phyloP scores from a whole-genome alignment of 2,797 vertebrate species.

The Alcedo quadribrachys region DNA sequence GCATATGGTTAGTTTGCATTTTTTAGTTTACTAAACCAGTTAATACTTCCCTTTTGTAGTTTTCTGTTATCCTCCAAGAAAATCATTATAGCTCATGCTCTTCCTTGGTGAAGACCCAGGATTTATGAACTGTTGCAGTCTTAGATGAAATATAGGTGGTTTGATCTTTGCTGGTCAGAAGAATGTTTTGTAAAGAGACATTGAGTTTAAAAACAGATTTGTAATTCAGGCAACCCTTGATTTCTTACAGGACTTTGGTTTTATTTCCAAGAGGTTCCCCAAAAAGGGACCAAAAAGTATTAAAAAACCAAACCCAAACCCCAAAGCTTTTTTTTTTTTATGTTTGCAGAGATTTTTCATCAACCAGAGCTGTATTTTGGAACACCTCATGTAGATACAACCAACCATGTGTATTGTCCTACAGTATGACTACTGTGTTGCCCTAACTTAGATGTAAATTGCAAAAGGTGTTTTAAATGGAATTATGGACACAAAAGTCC shows the following conservation, averaged over 20 bases:
- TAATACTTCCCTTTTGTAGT: not conserved
- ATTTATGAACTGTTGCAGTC: not conserved
- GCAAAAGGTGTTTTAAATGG: not conserved
- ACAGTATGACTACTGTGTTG: not conserved
- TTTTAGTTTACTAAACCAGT: not conserved
- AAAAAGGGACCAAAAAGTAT: not conserved
- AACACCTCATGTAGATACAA: not conserved
- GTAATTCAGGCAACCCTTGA: not conserved
- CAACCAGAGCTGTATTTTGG: not conserved
- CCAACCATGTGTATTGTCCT: rapidly evolving
- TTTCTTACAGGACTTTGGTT: not conserved
- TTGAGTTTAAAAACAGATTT: not conserved
- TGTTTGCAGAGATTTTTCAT: not conserved
- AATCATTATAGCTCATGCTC: not conserved
- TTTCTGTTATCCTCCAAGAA: not conserved
- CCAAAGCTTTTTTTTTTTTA: not conserved
- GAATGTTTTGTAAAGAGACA: rapidly evolving
- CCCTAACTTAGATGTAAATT: not conserved
- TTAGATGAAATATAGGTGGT: rapidly evolving
- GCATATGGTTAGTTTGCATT: not conserved
- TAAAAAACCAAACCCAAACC: not conserved
- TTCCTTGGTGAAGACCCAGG: not conserved
- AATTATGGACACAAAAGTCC: not conserved
- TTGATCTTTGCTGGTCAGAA: not conserved
- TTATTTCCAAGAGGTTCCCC: not conserved